phyloP scores from a whole-genome alignment of 2,113 vertebrate genomes.

The Callaeas wilsoni region DNA sequence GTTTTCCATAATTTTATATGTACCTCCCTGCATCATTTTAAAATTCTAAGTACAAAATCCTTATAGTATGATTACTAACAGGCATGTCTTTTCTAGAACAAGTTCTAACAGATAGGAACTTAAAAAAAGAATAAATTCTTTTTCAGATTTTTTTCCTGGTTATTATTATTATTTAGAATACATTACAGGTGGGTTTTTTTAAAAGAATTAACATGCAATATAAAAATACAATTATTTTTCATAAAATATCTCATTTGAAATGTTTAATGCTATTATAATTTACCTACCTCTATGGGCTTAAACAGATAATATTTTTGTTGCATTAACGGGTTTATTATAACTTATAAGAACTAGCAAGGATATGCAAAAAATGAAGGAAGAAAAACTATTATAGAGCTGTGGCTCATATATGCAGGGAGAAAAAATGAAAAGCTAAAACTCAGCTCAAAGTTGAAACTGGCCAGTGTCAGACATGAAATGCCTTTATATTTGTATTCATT shows the following conservation, averaged over 20 bases:
- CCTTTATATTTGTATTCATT: neutral
- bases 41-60: neutral
- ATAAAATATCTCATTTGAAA: neutral
- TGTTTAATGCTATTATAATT: neutral
- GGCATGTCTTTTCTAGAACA: neutral
- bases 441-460: neutral
- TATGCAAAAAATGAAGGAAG: neutral
- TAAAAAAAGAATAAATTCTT: neutral
- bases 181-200: neutral
- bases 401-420: neutral
- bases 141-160: neutral
- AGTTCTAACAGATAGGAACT: neutral
- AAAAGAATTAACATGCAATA: neutral
- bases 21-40: neutral
- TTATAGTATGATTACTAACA: neutral
- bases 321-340: neutral
- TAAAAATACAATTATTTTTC: neutral
- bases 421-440: neutral
- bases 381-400: neutral
- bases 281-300: neutral
- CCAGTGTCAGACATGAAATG: neutral
- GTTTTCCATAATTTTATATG: neutral
- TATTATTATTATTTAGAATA: neutral
- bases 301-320: neutral
- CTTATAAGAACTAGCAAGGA: neutral